Evolutionary conservation across 2,797 vertebrate genomes (phyloP).

Genomic region (Sebastes ruberrimus): DNA sequence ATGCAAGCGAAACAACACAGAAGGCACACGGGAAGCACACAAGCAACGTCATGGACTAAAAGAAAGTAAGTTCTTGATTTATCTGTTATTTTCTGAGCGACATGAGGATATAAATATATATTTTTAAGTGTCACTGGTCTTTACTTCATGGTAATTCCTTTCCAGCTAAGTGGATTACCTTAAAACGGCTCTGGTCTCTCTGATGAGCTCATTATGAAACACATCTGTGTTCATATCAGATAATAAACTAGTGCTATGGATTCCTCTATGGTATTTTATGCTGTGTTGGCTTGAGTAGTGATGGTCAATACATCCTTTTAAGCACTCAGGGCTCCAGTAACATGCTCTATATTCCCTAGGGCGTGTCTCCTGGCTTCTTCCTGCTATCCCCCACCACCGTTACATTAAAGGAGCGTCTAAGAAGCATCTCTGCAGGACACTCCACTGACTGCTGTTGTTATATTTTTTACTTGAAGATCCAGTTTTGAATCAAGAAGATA

Average conservation of each 20-base stretch:
- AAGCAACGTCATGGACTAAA: not conserved
- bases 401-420: not conserved
- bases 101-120: not conserved
- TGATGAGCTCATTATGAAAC: not conserved
- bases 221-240: not conserved
- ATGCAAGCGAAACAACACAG: constrained; percentile 1
- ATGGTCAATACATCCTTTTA: constrained; percentile 58
- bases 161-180: not conserved
- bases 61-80: constrained; percentile 17
- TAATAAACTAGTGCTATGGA: not conserved
- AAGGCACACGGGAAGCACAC: constrained; percentile 32
- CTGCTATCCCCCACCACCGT: not conserved
- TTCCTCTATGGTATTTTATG: not conserved
- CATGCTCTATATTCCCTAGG: constrained; percentile 52
- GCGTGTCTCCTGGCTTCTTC: constrained; percentile 29
- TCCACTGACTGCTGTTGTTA: rapidly evolving
- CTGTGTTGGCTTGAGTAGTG: not conserved
- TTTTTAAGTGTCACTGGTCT: not conserved
- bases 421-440: not conserved
- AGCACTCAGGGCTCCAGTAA: constrained; percentile 57
- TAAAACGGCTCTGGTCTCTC: not conserved
- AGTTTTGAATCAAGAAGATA: not conserved
- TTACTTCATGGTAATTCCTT: not conserved
- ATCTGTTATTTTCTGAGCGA: not conserved
- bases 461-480: constrained; percentile 13